Conservation (phyloP, 2,888 invertebrate species). For the Busseola fusca region DNA sequence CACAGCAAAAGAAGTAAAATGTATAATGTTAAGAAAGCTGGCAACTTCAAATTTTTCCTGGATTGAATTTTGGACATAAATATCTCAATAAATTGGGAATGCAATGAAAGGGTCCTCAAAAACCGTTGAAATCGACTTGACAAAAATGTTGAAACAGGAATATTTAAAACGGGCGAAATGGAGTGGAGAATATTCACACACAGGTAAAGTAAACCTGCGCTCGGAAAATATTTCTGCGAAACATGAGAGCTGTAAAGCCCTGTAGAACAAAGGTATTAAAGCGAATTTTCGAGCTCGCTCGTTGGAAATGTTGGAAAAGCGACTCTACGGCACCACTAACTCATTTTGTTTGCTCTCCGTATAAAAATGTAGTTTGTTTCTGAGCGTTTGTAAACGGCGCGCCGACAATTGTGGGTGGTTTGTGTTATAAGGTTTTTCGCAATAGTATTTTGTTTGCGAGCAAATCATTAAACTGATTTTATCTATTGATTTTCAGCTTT, state of each 20-base stretch:
- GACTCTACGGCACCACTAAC: constrained; percentile 83
- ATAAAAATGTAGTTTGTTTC: constrained; percentile 86
- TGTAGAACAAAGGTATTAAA: constrained; percentile 88
- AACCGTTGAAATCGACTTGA: constrained; percentile 25
- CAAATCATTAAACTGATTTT: constrained; percentile 71
- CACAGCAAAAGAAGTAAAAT: neutral
- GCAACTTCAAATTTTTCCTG: neutral
- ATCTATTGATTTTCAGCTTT: constrained; percentile 52
- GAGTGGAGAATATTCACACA: constrained; percentile 75
- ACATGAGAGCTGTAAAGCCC: constrained; percentile 83
- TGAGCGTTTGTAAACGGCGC: constrained; percentile 76
- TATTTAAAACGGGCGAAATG: constrained; percentile 66
- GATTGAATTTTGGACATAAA: neutral
- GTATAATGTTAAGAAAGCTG: neutral
- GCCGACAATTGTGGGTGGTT: constrained; percentile 68
- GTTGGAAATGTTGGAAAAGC: constrained; percentile 80
- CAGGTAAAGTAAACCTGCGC: constrained; percentile 75
- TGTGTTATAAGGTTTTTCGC: constrained; percentile 74
- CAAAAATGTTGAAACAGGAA: constrained; percentile 54
- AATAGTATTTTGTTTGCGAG: constrained; percentile 68
- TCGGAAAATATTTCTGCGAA: constrained; percentile 78
- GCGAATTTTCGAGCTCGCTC: constrained; percentile 85
- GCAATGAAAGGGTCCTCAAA: constrained; percentile 14
- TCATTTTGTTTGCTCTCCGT: constrained; percentile 85
- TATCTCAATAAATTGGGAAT: neutral